phyloP scores from a whole-genome alignment of 2,888 invertebrate species.

The Celastrina argiolus region DNA sequence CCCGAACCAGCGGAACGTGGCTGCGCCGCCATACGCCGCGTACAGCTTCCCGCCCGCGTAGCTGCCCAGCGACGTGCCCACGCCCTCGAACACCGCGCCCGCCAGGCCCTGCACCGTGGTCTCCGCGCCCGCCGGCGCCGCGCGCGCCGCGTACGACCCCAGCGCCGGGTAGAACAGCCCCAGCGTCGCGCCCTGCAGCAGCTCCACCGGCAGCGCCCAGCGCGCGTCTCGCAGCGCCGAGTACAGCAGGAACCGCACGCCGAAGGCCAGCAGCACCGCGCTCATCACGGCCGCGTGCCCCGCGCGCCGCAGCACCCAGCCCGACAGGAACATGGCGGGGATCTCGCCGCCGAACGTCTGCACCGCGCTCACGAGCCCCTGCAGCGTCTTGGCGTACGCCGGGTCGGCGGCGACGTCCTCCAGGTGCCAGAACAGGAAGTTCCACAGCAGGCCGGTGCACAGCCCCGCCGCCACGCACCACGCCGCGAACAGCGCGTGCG shows the following conservation, averaged over 20 bases:
- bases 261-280: slow-evolving; percentile 87
- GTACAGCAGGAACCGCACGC: slow-evolving; percentile 88
- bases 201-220: slow-evolving; percentile 90
- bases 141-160: slow-evolving; percentile 91
- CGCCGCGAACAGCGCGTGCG: slow-evolving; percentile 84
- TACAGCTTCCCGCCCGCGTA: slow-evolving; percentile 86
- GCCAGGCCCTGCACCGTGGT: slow-evolving; percentile 93
- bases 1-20: slow-evolving; percentile 85
- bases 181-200: slow-evolving; percentile 91
- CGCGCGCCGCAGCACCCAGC: slow-evolving; percentile 80
- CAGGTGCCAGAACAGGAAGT: slow-evolving; percentile 91
- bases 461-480: slow-evolving; percentile 91
- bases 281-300: slow-evolving; percentile 92
- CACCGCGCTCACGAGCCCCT: slow-evolving; percentile 85
- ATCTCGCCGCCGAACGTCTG: slow-evolving; percentile 91
- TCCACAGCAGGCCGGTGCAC: slow-evolving; percentile 91
- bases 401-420: slow-evolving; percentile 82
- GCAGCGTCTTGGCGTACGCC: slow-evolving; percentile 83
- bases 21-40: slow-evolving; percentile 79
- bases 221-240: slow-evolving; percentile 88
- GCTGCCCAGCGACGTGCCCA: slow-evolving; percentile 89
- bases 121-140: slow-evolving; percentile 90
- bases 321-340: slow-evolving; percentile 91
- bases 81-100: slow-evolving; percentile 91
- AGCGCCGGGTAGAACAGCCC: slow-evolving; percentile 93